These are phyloP conservation scores for Synergus japonicus DNA, from an alignment of 2,888 invertebrate genomes.

Conservation along the genomic window DNA sequence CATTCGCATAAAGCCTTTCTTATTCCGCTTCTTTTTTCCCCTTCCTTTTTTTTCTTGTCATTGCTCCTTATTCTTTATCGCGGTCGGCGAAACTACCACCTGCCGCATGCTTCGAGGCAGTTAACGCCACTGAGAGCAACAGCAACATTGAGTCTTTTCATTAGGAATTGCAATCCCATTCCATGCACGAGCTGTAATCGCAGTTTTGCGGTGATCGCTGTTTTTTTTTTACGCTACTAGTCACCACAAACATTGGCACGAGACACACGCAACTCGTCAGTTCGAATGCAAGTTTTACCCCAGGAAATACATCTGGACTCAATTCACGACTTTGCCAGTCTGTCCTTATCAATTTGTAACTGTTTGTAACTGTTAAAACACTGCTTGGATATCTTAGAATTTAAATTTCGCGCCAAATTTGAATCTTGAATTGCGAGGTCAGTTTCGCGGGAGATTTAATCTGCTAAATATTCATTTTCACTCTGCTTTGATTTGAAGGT, in stretches of 20 bases:
- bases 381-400: background rate
- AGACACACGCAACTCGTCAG: constrained; percentile 18
- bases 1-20: constrained; percentile 28
- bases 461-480: background rate
- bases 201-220: constrained; percentile 21
- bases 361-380: background rate
- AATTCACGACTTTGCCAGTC: background rate
- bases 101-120: constrained; percentile 21
- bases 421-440: background rate
- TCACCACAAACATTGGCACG: constrained; percentile 6
- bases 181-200: constrained; percentile 31
- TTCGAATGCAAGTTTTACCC: background rate
- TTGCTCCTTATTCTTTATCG: constrained; percentile 41
- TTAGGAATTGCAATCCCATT: constrained; percentile 2
- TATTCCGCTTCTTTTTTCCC: constrained; percentile 21
- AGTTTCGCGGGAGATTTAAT: background rate
- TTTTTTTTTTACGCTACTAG: background rate
- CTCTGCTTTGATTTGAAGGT: background rate
- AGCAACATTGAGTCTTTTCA: constrained; percentile 30
- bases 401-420: background rate
- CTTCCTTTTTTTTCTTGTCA: constrained; percentile 1
- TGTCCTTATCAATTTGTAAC: background rate
- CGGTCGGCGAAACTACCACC: constrained; percentile 26
- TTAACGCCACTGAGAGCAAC: constrained; percentile 23
- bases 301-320: background rate